These are phyloP conservation scores for Sebastes alutus DNA, from an alignment of 2,797 vertebrate genomes.

Conservation along the genomic window DNA sequence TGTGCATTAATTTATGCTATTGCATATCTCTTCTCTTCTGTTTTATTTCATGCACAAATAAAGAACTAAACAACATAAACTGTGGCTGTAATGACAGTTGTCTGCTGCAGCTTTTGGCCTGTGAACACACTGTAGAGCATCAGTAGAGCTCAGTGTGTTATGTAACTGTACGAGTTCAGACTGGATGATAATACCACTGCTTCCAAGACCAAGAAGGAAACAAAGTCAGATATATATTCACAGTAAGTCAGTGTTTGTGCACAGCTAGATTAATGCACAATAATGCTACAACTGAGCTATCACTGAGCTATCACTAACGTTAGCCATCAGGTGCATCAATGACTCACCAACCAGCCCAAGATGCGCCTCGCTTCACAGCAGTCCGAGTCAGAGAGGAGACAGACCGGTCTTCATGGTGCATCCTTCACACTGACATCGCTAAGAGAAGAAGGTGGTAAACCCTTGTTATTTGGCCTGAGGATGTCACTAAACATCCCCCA, in stretches of 20 bases:
- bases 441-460: background rate
- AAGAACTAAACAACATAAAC: background rate
- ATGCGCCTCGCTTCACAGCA: conserved; percentile 13
- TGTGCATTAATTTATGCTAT: too few species aligned
- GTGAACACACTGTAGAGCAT: conserved; percentile 18
- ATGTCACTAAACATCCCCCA: background rate
- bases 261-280: background rate
- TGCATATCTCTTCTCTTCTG: too few species aligned
- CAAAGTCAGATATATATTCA: background rate
- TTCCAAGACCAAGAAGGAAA: background rate
- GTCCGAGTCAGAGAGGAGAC: background rate
- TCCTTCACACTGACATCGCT: background rate
- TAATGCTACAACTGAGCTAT: background rate
- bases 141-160: conserved; percentile 36
- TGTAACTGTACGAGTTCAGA: conserved; percentile 40
- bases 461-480: background rate
- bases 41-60: too few species aligned
- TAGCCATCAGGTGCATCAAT: conserved; percentile 69
- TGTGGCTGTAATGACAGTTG: conserved; percentile 6
- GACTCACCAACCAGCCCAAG: conserved; percentile 77
- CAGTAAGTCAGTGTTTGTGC: background rate
- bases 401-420: background rate
- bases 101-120: conserved; percentile 23
- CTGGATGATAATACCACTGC: background rate
- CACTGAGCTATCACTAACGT: too few species aligned